phyloP scores from a whole-genome alignment of 2,797 vertebrate genomes.

The Linurgus olivaceus region DNA sequence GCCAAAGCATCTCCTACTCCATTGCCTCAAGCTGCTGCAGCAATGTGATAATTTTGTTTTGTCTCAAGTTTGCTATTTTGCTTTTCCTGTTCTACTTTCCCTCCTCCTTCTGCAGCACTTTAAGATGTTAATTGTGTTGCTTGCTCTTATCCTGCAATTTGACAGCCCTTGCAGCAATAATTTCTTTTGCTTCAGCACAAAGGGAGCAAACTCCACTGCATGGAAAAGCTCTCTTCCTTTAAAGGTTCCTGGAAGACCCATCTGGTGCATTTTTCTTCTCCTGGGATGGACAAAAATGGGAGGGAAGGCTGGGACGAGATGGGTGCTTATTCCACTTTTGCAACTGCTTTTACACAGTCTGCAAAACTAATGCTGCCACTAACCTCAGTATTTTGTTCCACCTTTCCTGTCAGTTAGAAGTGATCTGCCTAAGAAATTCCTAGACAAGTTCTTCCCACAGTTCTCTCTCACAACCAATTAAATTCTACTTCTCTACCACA shows the following conservation, averaged over 20 bases:
- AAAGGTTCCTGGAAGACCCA: slow-evolving; percentile 2
- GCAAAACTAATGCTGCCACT: neutral
- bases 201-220: neutral
- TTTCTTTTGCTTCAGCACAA: neutral
- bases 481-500: slow-evolving; percentile 27
- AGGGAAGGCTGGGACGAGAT: neutral
- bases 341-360: neutral
- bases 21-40: neutral
- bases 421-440: neutral
- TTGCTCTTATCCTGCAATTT: slow-evolving; percentile 30
- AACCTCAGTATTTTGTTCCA: neutral
- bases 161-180: neutral
- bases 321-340: neutral
- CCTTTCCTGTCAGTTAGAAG: neutral
- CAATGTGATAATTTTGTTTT: neutral
- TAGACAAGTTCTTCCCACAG: neutral
- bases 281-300: neutral
- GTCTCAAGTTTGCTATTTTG: neutral
- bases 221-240: slow-evolving; percentile 20
- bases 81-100: neutral
- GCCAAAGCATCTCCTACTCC: slow-evolving; percentile 11
- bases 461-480: neutral
- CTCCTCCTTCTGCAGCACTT: slow-evolving; percentile 32
- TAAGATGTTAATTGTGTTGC: neutral
- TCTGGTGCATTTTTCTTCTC: neutral